Evolutionary conservation across 2,888 invertebrate species (phyloP), one percentile per base, ranked within the genome.

Genomic region (Diloba caeruleocephala): DNA sequence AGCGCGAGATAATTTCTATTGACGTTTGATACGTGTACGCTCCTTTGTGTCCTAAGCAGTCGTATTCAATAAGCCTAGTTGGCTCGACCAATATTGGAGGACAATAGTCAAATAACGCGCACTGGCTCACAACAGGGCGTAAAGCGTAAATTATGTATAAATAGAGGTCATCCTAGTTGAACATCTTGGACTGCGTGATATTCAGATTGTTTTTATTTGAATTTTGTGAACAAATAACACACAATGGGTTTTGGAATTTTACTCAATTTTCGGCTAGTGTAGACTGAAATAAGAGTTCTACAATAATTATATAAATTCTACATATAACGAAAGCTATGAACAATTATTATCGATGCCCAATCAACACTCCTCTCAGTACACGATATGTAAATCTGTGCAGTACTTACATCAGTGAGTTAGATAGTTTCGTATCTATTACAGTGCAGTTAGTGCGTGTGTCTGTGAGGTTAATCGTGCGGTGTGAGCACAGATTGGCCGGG

Each of bases 41-140:
- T 75, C 81, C 74, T 81, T 86, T 84, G 84, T 84, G 70, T 74
- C 70, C 49, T 80, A 79, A 81, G 81, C 81, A 83, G 81, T 71
- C 41, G 71, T 71, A 77, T 79, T 84, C 70, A 85, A 85, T 83
- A 68, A 74, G 75, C 64, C 79, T 76, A 78, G 80, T 68, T 65
- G 67, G 71, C 64, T 71, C 74, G 78, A 59, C 82, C 86, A 80
- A 81, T 87, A 90, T 89, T 88, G 83, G 89, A 83, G 85, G 85
- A 92, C 90, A 91, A 92, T 90, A 79, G 88, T 58, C 69, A 77
- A 78, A 81, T 82, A 74, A 79, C 64, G 62, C 48, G 59, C 59
- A 15, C 32, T 33, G 32, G 46, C 38, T 62, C 54, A 43, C 44
- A 48, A 63, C 65, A 32, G 52, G 43, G 61, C 34, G 55, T 54